Evolutionary conservation across 2,888 invertebrate genomes (phyloP), one percentile per base, ranked within the genome.

Genomic region (Lycia hirtaria): DNA sequence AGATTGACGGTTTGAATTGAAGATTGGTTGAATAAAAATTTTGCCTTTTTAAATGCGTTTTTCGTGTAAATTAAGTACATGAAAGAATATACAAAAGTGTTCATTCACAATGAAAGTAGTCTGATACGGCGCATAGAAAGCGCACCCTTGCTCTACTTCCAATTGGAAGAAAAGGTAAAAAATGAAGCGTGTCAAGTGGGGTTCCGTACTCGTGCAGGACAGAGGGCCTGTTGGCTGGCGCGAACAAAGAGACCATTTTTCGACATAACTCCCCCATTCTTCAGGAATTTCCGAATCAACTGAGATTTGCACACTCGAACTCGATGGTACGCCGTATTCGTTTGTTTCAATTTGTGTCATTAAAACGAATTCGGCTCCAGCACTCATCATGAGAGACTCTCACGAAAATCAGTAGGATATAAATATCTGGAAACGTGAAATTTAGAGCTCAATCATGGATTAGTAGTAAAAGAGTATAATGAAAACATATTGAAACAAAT

Each of bases 141-240:
- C 57, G 67, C 75, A 74, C 77, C 79, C 80, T 80, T 76, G 82
- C 71, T 81, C 82, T 79, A 80, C 81, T 85, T 86, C 83, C 81
- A 83, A 85, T 85, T 88, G 83, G 78, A 87, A 80, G 83, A 79
- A 83, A 85, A 85, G 86, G 86, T 83, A 87, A 88, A 86, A 67
- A 88, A 86, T 85, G 83, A 87, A 89, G 78, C 85, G 83, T 88
- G 88, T 89, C 88, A 88, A 88, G 88, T 85, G 85, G 83, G 85
- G 83, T 85, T 85, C 80, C 76, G 80, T 83, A 82, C 83, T 85
- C 76, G 58, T 73, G 72, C 75, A 73, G 75, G 76, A 78, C 74
- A 73, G 78, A 81, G 81, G 78, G 83, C 78, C 83, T 81, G 84
- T 83, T 85, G 79, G 77, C 81, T 81, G 85, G 83, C 79, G 80